Conservation (phyloP, 2,888 invertebrate species). For the Trilocha varians region DNA sequence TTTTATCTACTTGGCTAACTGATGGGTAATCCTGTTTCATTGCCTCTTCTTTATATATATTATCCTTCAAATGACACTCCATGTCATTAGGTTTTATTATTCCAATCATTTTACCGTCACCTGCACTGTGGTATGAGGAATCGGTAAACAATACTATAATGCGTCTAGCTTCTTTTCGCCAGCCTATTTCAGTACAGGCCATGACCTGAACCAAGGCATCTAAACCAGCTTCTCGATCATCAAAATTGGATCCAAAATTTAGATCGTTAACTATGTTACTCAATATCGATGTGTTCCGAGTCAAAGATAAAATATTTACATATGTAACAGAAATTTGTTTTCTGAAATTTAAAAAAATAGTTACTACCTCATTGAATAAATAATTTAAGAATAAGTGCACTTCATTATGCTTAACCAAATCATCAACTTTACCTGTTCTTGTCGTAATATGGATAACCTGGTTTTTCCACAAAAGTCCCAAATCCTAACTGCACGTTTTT, state of each 20-base stretch:
- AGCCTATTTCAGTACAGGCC: slow-evolving; percentile 80
- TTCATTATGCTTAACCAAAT: no score
- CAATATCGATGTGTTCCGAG: slow-evolving; percentile 65
- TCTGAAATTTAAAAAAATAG: not conserved
- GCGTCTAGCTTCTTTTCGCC: slow-evolving; percentile 81
- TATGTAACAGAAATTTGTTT: slow-evolving; percentile 49
- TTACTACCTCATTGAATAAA: slow-evolving; percentile 1
- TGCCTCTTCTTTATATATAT: slow-evolving; percentile 64
- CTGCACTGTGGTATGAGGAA: slow-evolving; percentile 84
- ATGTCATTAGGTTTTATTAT: slow-evolving; percentile 80
- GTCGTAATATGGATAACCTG: slow-evolving; percentile 73
- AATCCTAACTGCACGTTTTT: slow-evolving; percentile 79
- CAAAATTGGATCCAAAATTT: slow-evolving; percentile 68
- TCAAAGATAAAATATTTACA: slow-evolving; percentile 81
- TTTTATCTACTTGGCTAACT: slow-evolving; percentile 77
- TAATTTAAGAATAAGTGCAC: no score
- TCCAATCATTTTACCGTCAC: slow-evolving; percentile 84
- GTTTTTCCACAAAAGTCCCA: slow-evolving; percentile 81
- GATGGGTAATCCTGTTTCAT: slow-evolving; percentile 83
- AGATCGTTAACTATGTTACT: slow-evolving; percentile 7
- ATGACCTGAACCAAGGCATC: slow-evolving; percentile 92
- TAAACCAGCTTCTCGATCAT: slow-evolving; percentile 86
- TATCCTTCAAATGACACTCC: slow-evolving; percentile 73
- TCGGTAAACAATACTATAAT: slow-evolving; percentile 87
- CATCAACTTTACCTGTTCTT: slow-evolving; percentile 31